Percentiles rank a stretch among this genome's conserved stretches.
phyloP scores from a whole-genome alignment of 2,888 invertebrate species.

The Acrobasis suavella region DNA sequence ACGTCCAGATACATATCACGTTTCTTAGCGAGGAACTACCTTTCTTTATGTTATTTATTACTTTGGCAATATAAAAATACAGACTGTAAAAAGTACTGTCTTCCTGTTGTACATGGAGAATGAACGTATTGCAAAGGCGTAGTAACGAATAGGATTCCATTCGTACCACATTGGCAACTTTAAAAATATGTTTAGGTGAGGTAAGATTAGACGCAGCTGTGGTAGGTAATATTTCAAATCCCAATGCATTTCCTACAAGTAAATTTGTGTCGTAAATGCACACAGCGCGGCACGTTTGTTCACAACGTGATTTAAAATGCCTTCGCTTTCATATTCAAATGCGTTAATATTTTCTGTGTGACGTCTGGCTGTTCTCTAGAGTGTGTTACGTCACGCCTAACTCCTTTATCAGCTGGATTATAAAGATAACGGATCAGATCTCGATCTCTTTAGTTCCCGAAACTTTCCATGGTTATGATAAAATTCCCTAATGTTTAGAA shows the following conservation, averaged over 20 bases:
- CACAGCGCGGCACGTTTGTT: conserved; percentile 17
- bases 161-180: too few relatives aligned
- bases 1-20: too few relatives aligned
- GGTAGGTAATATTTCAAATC: conserved; percentile 13
- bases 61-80: too few relatives aligned
- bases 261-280: conserved; percentile 14
- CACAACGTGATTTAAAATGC: conserved; percentile 21
- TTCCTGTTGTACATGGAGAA: too few relatives aligned
- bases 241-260: conserved; percentile 1
- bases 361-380: not conserved
- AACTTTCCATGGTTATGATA: conserved; percentile 7
- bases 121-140: too few relatives aligned
- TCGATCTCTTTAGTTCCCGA: conserved; percentile 1
- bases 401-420: conserved; percentile 17
- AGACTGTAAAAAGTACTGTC: too few relatives aligned
- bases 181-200: too few relatives aligned
- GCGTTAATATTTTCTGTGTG: conserved; percentile 8
- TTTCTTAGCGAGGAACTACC: too few relatives aligned
- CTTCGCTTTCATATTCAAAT: conserved; percentile 17
- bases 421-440: conserved; percentile 2
- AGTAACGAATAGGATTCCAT: too few relatives aligned
- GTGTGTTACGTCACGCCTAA: conserved; percentile 1
- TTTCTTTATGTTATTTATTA: too few relatives aligned
- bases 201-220: conserved; percentile 5
- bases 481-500: conserved; percentile 11